A percentile compares a stretch with the other conserved stretches of the same genome.
Evolutionary conservation across 2,797 vertebrate species (phyloP).

Genomic region (Morus bassanus): DNA sequence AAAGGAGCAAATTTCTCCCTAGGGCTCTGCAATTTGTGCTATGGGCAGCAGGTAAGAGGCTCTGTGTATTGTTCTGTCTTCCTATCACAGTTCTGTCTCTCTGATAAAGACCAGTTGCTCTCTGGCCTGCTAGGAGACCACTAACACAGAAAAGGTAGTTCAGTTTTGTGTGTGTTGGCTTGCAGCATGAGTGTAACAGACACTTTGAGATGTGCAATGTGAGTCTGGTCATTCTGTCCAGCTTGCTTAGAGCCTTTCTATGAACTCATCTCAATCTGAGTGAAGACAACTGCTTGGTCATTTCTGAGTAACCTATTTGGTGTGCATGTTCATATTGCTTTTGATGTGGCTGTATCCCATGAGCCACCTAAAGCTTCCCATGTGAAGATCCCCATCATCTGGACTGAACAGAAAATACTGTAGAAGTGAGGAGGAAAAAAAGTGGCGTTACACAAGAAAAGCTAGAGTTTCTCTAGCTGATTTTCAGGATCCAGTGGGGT

Average conservation of each 20-base stretch:
- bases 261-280: neutral
- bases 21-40: rapidly evolving
- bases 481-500: neutral
- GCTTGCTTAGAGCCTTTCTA: neutral
- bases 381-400: rapidly evolving
- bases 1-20: rapidly evolving
- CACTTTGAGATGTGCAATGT: neutral
- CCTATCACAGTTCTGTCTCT: rapidly evolving
- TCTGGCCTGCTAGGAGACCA: too few species aligned
- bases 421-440: rapidly evolving
- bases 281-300: rapidly evolving
- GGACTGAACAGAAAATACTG: neutral
- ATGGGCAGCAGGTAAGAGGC: neutral
- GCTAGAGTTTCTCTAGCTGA: neutral
- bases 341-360: neutral
- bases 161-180: neutral
- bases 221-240: rapidly evolving
- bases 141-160: rapidly evolving
- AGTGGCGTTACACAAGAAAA: neutral
- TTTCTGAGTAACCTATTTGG: neutral
- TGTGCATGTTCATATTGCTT: rapidly evolving
- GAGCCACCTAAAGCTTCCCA: neutral
- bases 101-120: rapidly evolving
- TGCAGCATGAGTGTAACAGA: rapidly evolving
- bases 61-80: rapidly evolving